Base-by-base conservation (phyloP, 2,888 invertebrate species). In the Orthonevra nobilis region DNA sequence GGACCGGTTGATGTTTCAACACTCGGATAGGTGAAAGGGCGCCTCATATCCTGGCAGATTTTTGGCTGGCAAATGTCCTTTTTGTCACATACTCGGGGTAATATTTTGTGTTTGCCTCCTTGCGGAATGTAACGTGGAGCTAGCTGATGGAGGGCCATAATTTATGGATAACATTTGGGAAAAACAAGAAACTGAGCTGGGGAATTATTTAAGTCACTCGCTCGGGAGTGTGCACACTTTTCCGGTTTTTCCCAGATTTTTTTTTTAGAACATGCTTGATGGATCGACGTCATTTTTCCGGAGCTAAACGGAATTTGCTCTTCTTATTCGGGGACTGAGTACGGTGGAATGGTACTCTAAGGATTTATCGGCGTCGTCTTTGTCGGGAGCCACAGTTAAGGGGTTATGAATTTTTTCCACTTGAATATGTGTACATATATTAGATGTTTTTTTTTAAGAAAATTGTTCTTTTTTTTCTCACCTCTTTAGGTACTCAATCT, bases 151-250 rank as follows among this genome's bases (percentile, higher is more conserved):
- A 46, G 50, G 56, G 34, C 58, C 36, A 64, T 77, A 64, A 77
- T 64, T 60, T 77, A 77, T 77, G 64, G 77, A 77, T 77, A 77
- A 60, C 77, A 70, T 40, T 77, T 58, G 38, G 52, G 44, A 40
- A 58, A 58, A 48, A 58, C 58, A 58, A 32, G 50, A 36, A 50
- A n/a, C 19, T 40, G 48, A 34, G 40, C 36, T 26, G 48, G 40
- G 69, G 50, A 60, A 60, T 60, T 50, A 50, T 48, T 69, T 69
- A 69, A 70, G 44, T 38, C 52, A 58, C 50, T 69, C 38, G 23
- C 32, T 40, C 1, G 30, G 42, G 40, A 56, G 23, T 20, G 34
- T 20, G 19, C 23, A 63, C 50, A 44, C 42, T 73, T 58, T 52
- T 46, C 32, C 14, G 42, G 46, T 40, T 42, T 50, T 56, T 42